phyloP scores from a whole-genome alignment of 2,797 vertebrate species.

The Haliaeetus vocifer region DNA sequence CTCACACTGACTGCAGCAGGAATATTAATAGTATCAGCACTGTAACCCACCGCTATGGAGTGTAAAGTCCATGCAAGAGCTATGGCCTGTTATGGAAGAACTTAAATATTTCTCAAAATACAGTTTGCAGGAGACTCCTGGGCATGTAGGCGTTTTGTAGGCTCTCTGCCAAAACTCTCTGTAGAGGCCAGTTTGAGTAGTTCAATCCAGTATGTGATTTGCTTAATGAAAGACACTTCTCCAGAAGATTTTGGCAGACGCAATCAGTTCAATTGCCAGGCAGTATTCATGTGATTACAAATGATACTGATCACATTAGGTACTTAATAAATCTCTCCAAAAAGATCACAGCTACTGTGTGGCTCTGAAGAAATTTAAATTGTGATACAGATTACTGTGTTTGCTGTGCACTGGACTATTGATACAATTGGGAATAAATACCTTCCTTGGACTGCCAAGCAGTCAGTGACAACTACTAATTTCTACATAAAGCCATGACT shows the following conservation, averaged over 20 bases:
- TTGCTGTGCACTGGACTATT: background rate
- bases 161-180: constrained; percentile 30
- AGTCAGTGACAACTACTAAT: background rate
- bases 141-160: background rate
- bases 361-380: constrained; percentile 11
- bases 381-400: constrained; percentile 3
- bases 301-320: constrained; percentile 37
- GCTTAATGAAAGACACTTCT: constrained; percentile 62
- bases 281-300: constrained; percentile 47
- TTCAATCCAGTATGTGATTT: constrained; percentile 49
- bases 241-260: constrained; percentile 30
- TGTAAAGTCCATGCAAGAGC: background rate
- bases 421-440: background rate
- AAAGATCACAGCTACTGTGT: constrained; percentile 32
- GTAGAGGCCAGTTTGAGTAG: constrained; percentile 15
- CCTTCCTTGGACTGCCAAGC: background rate
- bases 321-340: constrained; percentile 39
- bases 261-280: constrained; percentile 34
- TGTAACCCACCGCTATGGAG: background rate
- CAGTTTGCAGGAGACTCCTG: background rate
- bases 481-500: constrained; percentile 6
- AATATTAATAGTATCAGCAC: background rate
- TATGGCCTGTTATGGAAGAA: background rate
- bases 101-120: background rate
- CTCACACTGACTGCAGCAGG: background rate